phyloP scores from a whole-genome alignment of 1,140 invertebrate genomes.

The Pseudachorutes palmiensis region DNA sequence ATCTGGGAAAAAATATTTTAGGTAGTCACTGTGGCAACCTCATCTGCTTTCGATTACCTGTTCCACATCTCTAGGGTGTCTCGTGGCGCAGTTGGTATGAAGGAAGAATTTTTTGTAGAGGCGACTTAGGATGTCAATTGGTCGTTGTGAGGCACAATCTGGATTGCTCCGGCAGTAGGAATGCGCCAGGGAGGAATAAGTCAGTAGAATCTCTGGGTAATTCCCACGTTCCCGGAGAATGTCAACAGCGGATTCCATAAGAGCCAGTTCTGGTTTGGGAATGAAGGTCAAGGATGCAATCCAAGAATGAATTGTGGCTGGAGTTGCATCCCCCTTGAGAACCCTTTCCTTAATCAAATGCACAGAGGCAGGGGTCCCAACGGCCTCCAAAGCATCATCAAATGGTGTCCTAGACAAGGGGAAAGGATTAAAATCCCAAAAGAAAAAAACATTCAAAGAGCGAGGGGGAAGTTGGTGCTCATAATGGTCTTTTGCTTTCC shows the following conservation, averaged over 20 bases:
- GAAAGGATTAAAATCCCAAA: no score
- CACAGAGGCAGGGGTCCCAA: constrained; percentile 43
- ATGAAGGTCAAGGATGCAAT: constrained; percentile 46
- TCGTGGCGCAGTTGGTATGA: constrained; percentile 22
- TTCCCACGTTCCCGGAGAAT: constrained; percentile 39
- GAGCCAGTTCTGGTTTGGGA: constrained; percentile 43
- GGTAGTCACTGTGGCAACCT: background rate
- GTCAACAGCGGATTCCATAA: constrained; percentile 43
- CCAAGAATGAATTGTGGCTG: constrained; percentile 44
- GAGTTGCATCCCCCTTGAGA: constrained; percentile 26
- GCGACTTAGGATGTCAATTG: constrained; percentile 23
- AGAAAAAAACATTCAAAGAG: no score
- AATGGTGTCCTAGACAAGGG: constrained; percentile 34
- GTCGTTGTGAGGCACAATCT: constrained; percentile 37
- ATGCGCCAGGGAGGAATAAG: constrained; percentile 45
- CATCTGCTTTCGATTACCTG: constrained; percentile 16
- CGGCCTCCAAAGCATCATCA: constrained; percentile 46
- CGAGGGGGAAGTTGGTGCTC: no score
- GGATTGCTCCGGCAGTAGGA: constrained; percentile 43
- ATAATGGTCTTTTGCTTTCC: background rate
- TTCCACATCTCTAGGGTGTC: constrained; percentile 26
- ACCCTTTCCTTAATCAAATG: constrained; percentile 44
- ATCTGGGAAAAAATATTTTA: constrained; percentile 46
- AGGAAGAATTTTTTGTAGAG: constrained; percentile 29
- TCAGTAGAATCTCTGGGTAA: constrained; percentile 42